Base-by-base conservation (phyloP, 92 coral and sea anemone species). In the Umimayanthus chanpuru region DNA sequence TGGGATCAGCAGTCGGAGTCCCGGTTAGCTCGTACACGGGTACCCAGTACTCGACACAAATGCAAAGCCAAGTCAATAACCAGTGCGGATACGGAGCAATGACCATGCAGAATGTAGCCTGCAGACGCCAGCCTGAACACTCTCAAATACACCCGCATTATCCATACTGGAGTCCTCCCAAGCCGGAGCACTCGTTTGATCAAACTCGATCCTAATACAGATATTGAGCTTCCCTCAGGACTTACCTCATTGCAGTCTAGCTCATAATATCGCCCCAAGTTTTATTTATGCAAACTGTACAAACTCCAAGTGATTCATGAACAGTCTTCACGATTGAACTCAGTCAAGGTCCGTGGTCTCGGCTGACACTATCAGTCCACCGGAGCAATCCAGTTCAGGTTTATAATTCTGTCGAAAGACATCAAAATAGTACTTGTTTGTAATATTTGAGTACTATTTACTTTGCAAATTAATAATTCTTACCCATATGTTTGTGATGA, bases 1-100 rank as follows among this genome's bases (percentile, higher is more conserved):
- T 97, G 93, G 98, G 97, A 71, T 92, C 99, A 64, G 93, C 94
- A 28, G 95, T 87, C 29, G 96, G 93, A 73, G 99, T 97, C 65
- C 99, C 99, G 58, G 99, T 95, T 87, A 95, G 97, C 91, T 92
- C 96, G 66, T 97, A 97, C 92, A 91, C 99, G 74, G 93, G 98
- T 43, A 92, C 98, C 73, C 99, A 96, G 85, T 97, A 97, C 82
- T 91, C 99, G 20, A 90, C 98, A 81, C 99, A 95, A 90, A 90
- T 97, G 76, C 99, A 95, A 93, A 94, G 91, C 76, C 99, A 95
- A 40, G 98, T 97, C 67, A 97, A 94, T 91, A 94, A 96, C 89
- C 98, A 95, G 71, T 96, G 98, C 88, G 98, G 99, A 66, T 97
- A 97, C 77, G 93, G 95, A 86, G 92, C 98, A 85, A 90, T 97